These are phyloP conservation scores for Nothocercus julius DNA, from an alignment of 2,113 vertebrate genomes.

Conservation along the genomic window DNA sequence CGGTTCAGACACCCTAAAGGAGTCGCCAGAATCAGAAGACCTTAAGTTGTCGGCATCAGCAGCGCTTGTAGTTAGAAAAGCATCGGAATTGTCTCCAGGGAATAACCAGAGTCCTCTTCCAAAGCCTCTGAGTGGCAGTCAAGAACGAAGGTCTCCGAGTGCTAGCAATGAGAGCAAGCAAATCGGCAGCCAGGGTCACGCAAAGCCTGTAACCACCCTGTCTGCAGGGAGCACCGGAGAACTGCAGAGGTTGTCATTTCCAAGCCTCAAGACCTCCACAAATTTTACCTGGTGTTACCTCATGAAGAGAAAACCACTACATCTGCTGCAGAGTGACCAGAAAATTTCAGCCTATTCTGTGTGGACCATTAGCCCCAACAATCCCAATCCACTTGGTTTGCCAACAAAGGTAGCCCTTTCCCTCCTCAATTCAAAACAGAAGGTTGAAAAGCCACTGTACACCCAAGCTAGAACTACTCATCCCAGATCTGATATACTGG, in stretches of 20 bases:
- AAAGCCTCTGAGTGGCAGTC: conserved; percentile 76
- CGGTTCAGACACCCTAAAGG: conserved; percentile 67
- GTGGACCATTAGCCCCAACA: conserved; percentile 85
- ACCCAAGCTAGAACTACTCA: conserved; percentile 89
- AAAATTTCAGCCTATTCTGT: conserved; percentile 90
- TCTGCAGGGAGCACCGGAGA: conserved; percentile 80
- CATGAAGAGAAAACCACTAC: conserved; percentile 88
- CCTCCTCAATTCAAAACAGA: conserved; percentile 94
- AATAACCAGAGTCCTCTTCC: conserved; percentile 63
- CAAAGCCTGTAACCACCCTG: conserved; percentile 74
- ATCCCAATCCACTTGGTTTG: conserved; percentile 91
- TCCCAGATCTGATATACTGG: conserved; percentile 87
- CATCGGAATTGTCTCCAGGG: conserved; percentile 61
- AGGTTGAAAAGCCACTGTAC: conserved; percentile 88
- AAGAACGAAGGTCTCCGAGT: conserved; percentile 79
- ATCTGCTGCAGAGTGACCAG: conserved; percentile 87
- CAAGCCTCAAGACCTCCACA: conserved; percentile 93
- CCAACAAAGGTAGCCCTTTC: conserved; percentile 95
- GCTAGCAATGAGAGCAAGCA: conserved; percentile 73
- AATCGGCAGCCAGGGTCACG: conserved; percentile 74
- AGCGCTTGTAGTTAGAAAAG: conserved; percentile 37
- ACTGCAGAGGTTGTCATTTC: conserved; percentile 85
- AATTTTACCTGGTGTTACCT: conserved; percentile 97
- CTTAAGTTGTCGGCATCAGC: conserved; percentile 51
- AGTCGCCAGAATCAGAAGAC: conserved; percentile 76